phyloP scores from a whole-genome alignment of 2,888 invertebrate genomes.

The Encarsia formosa region DNA sequence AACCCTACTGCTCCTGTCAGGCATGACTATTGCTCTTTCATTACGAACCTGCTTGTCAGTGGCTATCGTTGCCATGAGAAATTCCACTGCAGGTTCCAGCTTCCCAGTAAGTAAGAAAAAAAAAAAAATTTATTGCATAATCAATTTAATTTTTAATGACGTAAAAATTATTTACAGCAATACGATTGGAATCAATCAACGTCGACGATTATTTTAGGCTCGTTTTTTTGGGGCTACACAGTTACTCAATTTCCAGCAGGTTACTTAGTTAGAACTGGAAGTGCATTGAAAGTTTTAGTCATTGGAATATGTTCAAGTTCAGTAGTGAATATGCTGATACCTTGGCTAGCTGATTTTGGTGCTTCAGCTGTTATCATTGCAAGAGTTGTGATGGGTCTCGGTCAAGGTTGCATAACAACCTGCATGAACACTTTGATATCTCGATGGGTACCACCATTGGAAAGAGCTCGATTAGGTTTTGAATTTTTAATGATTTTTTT shows the following conservation, averaged over 20 bases:
- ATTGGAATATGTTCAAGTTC: slow-evolving; percentile 50
- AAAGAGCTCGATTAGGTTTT: slow-evolving; percentile 56
- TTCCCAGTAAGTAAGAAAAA: too few species aligned
- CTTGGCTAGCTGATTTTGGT: slow-evolving; percentile 53
- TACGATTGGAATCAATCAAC: slow-evolving; percentile 58
- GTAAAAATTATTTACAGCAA: too few species aligned
- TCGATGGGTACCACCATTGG: slow-evolving; percentile 65
- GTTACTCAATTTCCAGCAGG: slow-evolving; percentile 69
- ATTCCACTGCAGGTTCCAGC: too few species aligned
- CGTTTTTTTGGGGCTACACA: slow-evolving; percentile 77
- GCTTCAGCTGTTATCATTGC: slow-evolving; percentile 62
- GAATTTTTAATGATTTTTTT: too few species aligned
- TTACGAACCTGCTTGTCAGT: too few species aligned
- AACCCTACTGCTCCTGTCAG: too few species aligned
- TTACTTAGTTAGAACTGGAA: slow-evolving; percentile 55
- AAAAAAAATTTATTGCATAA: too few species aligned
- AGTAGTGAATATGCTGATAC: slow-evolving; percentile 51
- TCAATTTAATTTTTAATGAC: too few species aligned
- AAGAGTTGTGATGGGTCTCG: slow-evolving; percentile 70
- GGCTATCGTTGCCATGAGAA: too few species aligned
- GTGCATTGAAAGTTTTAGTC: slow-evolving; percentile 54
- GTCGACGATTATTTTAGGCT: slow-evolving; percentile 60
- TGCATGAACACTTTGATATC: slow-evolving; percentile 67
- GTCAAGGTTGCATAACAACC: slow-evolving; percentile 70
- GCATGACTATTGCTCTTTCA: too few species aligned